Evolutionary conservation across 2,888 invertebrate genomes (phyloP).

Genomic region (Leptogaster cylindrica): DNA sequence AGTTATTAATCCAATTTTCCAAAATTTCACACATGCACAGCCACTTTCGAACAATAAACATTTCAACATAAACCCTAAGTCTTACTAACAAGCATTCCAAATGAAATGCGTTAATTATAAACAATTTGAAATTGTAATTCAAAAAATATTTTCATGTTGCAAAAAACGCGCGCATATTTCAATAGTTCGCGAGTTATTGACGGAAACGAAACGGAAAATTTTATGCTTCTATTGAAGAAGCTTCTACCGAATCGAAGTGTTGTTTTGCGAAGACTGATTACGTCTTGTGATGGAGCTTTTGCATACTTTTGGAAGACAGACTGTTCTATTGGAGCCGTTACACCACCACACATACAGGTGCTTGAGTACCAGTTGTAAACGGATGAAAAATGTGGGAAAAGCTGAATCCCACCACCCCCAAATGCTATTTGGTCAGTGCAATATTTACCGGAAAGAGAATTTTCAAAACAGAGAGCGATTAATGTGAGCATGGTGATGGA

Average conservation of each 20-base stretch:
- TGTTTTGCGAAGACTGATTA: conserved; percentile 38
- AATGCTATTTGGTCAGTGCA: neutral
- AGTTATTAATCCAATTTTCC: conserved; percentile 31
- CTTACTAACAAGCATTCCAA: too few species aligned
- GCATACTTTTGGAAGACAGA: conserved; percentile 16
- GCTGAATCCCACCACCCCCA: neutral
- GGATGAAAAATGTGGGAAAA: conserved; percentile 34
- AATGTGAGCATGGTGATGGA: neutral
- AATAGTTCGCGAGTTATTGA: conserved; percentile 21
- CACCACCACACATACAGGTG: too few species aligned
- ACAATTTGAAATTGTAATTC: neutral
- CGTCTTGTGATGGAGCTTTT: conserved; percentile 8
- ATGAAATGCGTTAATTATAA: neutral
- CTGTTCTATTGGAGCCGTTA: neutral
- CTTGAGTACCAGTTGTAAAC: too few species aligned
- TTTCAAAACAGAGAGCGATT: conserved; percentile 30
- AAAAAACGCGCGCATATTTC: conserved; percentile 34
- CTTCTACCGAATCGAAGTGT: conserved; percentile 32
- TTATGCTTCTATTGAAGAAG: conserved; percentile 8
- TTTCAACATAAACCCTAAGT: too few species aligned
- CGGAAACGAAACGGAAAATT: conserved; percentile 30
- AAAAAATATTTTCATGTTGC: neutral
- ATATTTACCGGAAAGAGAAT: neutral
- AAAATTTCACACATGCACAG: neutral
- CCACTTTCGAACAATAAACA: too few species aligned